Base-by-base conservation (phyloP, 2,888 invertebrate genomes). In the Laspeyria flexula region DNA sequence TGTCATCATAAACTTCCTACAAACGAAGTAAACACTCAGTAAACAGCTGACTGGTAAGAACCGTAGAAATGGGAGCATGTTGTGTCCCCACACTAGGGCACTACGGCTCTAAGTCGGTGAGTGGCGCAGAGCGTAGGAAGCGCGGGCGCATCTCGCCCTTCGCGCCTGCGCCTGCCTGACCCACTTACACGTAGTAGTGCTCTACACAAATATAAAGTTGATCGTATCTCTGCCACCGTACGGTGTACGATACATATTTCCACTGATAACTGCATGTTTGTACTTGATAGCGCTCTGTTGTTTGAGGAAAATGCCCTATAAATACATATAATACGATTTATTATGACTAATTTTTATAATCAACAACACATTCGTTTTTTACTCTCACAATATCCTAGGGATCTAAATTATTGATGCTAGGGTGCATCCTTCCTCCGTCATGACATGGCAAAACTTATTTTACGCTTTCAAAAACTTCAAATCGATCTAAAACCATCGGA, bases 71-170 rank as follows among this genome's bases (percentile, higher is more conserved):
- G 18, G 33, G 29, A 29, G 13, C 15, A 13, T 35, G 5, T 29
- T 3, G 27, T 70, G 67, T 68, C 67, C 53, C 75, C 60, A 41
- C 75, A 73, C 77, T 72, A 71, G 65, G n/a, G n/a, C n/a, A n/a
- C n/a, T n/a, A n/a, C n/a, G n/a, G 37, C 46, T 48, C 11, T 40
- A 40, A 55, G 55, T 52, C 53, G 50, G 65, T 60, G 65, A 68
- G 65, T 60, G 71, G 61, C 64, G 78, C 60, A 70, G 61, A 62
- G 78, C 80, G 81, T 81, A 83, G 84, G 82, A 80, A 79, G 81
- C 82, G 78, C 75, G 65, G 71, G 77, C 78, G 83, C 83, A 81
- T 81, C 81, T 73, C 81, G 84, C 84, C 81, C 82, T 81, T 81
- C 83, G 77, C 71, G 75, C 72, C 61, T 60, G 74, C 51, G 71